A percentile compares a stretch with the other conserved stretches of the same genome.
Conservation (phyloP, 2,113 vertebrate species). For the Egretta garzetta region DNA sequence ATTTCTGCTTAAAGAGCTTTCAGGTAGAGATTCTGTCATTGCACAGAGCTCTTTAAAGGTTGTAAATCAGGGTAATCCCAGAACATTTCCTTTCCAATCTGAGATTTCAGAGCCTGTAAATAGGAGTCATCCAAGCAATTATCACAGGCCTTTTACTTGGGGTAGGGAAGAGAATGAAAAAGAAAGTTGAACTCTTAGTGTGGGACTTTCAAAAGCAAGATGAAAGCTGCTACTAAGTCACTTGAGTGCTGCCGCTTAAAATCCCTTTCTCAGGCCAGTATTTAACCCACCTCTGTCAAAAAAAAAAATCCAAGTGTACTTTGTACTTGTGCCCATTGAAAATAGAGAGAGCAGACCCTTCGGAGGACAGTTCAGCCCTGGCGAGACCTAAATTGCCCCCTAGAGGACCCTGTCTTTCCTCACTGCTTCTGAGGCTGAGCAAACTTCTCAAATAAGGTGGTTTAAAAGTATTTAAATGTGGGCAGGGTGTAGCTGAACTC, state of each 20-base stretch:
- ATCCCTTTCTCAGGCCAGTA: not conserved
- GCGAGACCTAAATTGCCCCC: not conserved
- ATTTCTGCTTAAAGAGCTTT: slow-evolving; percentile 77
- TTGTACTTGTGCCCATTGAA: not conserved
- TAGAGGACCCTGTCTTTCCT: not conserved
- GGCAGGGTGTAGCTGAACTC: not conserved
- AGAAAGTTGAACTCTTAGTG: not conserved
- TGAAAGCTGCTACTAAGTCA: not conserved
- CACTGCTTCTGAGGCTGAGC: not conserved
- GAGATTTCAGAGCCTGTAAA: slow-evolving; percentile 29
- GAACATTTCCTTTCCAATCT: slow-evolving; percentile 19
- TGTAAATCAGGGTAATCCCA: slow-evolving; percentile 65
- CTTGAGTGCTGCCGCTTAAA: not conserved
- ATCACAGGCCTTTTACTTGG: not conserved
- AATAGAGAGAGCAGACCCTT: not conserved
- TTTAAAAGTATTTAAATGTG: not conserved
- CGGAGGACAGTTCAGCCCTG: not conserved
- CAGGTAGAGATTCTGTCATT: slow-evolving; percentile 70
- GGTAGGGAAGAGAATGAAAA: not conserved
- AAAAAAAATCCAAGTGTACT: not conserved
- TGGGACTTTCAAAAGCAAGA: not conserved
- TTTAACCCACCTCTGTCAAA: not conserved
- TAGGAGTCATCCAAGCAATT: not conserved
- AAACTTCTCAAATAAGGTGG: not conserved
- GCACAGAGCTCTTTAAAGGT: slow-evolving; percentile 64